phyloP scores from a whole-genome alignment of 2,113 vertebrate genomes.

The Nerophis lumbriciformis region DNA sequence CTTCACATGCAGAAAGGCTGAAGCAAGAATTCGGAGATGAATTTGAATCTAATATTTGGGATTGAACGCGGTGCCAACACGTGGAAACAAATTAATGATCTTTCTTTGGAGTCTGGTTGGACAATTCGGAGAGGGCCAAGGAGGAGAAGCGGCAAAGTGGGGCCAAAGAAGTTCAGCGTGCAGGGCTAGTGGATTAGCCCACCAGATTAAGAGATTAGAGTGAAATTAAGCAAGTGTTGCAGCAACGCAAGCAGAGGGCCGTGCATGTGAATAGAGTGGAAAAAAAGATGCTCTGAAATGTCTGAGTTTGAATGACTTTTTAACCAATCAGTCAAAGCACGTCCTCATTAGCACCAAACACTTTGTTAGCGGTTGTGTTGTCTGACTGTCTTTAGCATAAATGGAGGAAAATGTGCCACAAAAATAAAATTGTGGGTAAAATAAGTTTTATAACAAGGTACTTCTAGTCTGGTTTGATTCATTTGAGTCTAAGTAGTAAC shows the following conservation, averaged over 20 bases:
- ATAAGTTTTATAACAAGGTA: too few relatives aligned
- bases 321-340: too few relatives aligned
- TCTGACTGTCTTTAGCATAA: too few relatives aligned
- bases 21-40: not conserved
- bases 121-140: conserved; percentile 10
- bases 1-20: conserved; percentile 19
- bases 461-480: too few relatives aligned
- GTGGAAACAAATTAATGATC: not conserved
- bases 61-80: not conserved
- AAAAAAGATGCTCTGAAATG: not conserved
- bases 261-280: conserved; percentile 22
- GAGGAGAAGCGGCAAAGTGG: conserved; percentile 42
- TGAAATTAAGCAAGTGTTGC: conserved; percentile 58
- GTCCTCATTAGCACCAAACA: too few relatives aligned
- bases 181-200: conserved; percentile 63
- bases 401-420: too few relatives aligned
- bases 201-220: conserved; percentile 74
- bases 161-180: conserved; percentile 56
- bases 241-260: conserved; percentile 35
- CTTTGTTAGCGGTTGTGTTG: too few relatives aligned
- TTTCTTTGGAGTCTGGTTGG: conserved; percentile 2
- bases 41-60: not conserved
- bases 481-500: too few relatives aligned
- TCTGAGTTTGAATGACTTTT: too few relatives aligned
- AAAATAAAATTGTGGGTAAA: too few relatives aligned